These are phyloP conservation scores for Amphiura filiformis DNA, from an alignment of 35 echinoderm and acorn worm genomes.

Conservation along the genomic window DNA sequence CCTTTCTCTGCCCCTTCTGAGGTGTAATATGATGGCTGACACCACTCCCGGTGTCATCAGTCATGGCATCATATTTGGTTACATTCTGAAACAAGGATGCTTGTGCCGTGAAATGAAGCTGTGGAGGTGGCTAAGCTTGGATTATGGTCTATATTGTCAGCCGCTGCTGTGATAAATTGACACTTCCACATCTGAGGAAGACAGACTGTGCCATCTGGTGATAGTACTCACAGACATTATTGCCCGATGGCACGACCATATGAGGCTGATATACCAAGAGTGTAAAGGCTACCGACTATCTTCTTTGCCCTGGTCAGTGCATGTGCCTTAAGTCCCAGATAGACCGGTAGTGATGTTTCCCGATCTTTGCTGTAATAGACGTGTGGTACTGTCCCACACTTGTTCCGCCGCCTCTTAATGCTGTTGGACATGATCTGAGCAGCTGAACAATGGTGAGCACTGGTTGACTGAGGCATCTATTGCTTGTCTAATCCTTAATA, in stretches of 20 bases:
- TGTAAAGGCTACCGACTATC: slow-evolving; percentile 27
- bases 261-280: slow-evolving; percentile 21
- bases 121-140: no score
- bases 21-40: no score
- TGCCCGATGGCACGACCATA: slow-evolving; percentile 25
- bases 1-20: no score
- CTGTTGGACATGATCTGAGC: not conserved
- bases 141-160: no score
- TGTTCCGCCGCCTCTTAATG: slow-evolving; percentile 1
- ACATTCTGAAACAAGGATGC: no score
- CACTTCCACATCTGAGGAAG: no score
- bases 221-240: not conserved
- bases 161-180: no score
- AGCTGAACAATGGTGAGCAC: slow-evolving; percentile 12
- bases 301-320: slow-evolving; percentile 10
- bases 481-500: slow-evolving; percentile 18
- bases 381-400: not conserved
- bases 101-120: no score
- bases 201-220: no score
- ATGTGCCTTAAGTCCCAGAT: slow-evolving; percentile 36
- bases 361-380: not conserved
- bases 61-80: no score
- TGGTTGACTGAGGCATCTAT: not conserved
- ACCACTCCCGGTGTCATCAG: no score
- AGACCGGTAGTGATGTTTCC: slow-evolving; percentile 49